Conservation (phyloP, 2,113 vertebrate genomes). For the Myxocyprinus asiaticus region DNA sequence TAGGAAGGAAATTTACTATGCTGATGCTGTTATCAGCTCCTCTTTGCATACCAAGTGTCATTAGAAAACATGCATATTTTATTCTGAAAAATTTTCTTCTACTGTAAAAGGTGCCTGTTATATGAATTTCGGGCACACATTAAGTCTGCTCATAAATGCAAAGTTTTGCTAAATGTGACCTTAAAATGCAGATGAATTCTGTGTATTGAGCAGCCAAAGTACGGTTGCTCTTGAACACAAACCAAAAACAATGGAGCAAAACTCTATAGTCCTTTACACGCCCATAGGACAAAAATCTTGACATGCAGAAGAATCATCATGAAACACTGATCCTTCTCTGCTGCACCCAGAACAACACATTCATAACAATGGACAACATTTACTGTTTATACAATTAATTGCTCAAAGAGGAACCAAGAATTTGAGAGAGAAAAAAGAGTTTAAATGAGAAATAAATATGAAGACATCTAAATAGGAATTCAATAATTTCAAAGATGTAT, state of each 20-base stretch:
- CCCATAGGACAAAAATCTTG: constrained; percentile 4
- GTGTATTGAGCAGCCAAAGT: not conserved
- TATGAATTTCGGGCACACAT: not conserved
- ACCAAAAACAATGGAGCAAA: not conserved
- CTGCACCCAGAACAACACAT: not conserved
- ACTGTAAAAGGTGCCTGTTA: not conserved
- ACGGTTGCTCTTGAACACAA: not conserved
- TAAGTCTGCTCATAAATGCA: not conserved
- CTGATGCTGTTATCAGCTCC: not conserved
- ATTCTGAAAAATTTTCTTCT: not conserved
- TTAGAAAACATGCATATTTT: not conserved
- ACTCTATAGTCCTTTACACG: not conserved
- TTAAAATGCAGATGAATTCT: not conserved
- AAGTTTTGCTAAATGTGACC: not conserved
- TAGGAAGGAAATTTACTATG: not conserved
- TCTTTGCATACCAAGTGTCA: not conserved
- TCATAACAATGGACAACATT: constrained; percentile 38
- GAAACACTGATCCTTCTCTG: not conserved
- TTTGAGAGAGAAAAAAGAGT: constrained; percentile 12
- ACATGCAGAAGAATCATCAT: not conserved
- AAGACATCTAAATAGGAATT: constrained; percentile 48
- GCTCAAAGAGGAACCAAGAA: constrained; percentile 25
- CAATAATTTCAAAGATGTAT: constrained; percentile 50
- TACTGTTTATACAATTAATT: constrained; percentile 46
- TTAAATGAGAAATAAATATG: constrained; percentile 7